Percentiles rank a stretch among this genome's conserved stretches.
Evolutionary conservation across 2,888 invertebrate genomes (phyloP).

Genomic region (Aspidiotus destructor): DNA sequence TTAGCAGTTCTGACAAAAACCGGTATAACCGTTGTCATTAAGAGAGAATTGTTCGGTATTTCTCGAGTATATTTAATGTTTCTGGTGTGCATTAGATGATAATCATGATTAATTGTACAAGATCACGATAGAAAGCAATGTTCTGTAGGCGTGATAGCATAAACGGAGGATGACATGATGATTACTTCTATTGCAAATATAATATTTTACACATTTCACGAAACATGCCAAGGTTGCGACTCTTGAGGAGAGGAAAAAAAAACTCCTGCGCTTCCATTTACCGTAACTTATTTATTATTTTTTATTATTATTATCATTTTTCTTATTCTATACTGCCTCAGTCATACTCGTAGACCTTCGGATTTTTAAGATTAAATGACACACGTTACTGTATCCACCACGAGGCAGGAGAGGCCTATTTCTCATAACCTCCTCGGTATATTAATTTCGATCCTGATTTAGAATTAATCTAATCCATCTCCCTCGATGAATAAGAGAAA

Average conservation of each 20-base stretch:
- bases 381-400: not conserved
- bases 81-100: slow-evolving; percentile 29
- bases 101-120: slow-evolving; percentile 33
- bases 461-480: too few species aligned
- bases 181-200: slow-evolving; percentile 33
- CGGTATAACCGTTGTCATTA: slow-evolving; percentile 17
- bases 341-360: slow-evolving; percentile 27
- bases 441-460: too few species aligned
- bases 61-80: slow-evolving; percentile 4
- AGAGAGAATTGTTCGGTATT: slow-evolving; percentile 15
- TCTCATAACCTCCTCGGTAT: too few species aligned
- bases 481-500: too few species aligned
- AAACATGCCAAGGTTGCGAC: slow-evolving; percentile 32
- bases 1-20: slow-evolving; percentile 7
- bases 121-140: slow-evolving; percentile 31
- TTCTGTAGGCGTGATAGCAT: slow-evolving; percentile 32
- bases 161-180: slow-evolving; percentile 33
- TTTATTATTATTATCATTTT: not conserved
- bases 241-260: not conserved
- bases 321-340: not conserved
- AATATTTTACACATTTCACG: slow-evolving; percentile 32
- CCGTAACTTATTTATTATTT: slow-evolving; percentile 4
- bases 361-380: slow-evolving; percentile 10
- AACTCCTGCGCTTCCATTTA: slow-evolving; percentile 24
- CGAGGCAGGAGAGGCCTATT: too few species aligned